phyloP scores from a whole-genome alignment of 2,113 vertebrate genomes.

The Cromileptes altivelis region DNA sequence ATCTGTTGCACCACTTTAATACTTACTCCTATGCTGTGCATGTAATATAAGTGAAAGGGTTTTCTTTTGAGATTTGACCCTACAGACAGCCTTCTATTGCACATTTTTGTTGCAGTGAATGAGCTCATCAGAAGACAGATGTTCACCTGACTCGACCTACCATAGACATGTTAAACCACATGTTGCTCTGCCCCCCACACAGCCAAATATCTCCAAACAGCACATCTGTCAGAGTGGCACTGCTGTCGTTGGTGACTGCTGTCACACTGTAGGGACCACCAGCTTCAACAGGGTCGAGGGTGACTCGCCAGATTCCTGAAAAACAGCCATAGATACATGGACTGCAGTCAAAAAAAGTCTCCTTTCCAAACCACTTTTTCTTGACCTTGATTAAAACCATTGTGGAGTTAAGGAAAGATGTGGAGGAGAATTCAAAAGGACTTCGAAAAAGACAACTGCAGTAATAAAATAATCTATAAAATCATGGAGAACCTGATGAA shows the following conservation, averaged over 20 bases:
- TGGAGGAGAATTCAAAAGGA: no score
- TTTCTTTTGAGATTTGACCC: neutral
- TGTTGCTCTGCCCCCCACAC: constrained; percentile 96
- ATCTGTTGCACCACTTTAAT: neutral
- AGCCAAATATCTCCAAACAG: constrained; percentile 95
- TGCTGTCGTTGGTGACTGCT: constrained; percentile 54
- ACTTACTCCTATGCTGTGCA: neutral
- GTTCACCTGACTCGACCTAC: constrained; percentile 68
- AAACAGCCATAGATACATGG: no score
- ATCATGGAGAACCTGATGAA: neutral
- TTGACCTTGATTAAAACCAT: no score
- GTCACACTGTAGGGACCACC: constrained; percentile 89
- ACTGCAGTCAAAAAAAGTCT: neutral
- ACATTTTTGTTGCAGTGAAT: neutral
- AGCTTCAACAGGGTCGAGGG: constrained; percentile 85
- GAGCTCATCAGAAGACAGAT: neutral
- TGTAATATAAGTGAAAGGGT: neutral
- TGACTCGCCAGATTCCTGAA: constrained; percentile 84
- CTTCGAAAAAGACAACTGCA: no score
- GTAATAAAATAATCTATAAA: no score
- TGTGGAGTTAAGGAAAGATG: no score
- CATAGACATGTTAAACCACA: constrained; percentile 88
- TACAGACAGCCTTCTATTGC: neutral
- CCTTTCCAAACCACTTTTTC: no score
- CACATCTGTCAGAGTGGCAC: constrained; percentile 83